phyloP scores from a whole-genome alignment of 37 sponge, comb jelly and placozoan genomes.

The Spongilla lacustris region DNA sequence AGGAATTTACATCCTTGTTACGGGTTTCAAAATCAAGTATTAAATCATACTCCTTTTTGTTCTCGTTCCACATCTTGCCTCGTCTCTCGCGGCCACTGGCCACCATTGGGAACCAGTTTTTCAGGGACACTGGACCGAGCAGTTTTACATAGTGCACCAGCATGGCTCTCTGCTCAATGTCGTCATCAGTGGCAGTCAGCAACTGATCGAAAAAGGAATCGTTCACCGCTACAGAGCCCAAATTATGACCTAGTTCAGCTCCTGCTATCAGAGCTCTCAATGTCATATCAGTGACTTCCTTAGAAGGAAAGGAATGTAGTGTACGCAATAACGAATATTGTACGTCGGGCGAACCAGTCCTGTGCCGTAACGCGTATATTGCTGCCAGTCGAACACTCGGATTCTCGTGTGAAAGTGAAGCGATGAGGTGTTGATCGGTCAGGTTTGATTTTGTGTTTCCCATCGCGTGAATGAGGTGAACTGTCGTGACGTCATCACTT shows the following conservation, averaged over 20 bases:
- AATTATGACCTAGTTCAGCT: background rate
- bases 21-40: slow-evolving; percentile 31
- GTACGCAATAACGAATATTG: background rate
- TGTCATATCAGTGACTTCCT: background rate
- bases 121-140: background rate
- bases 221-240: background rate
- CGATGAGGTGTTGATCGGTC: background rate
- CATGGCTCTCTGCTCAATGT: background rate
- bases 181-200: background rate
- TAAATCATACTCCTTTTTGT: slow-evolving; percentile 19
- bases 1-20: slow-evolving; percentile 32
- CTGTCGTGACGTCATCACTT: background rate
- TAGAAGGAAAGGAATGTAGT: background rate
- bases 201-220: background rate
- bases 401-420: background rate
- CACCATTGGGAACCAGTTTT: background rate
- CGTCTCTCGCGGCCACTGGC: background rate
- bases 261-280: background rate
- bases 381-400: slow-evolving; percentile 1
- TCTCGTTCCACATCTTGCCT: background rate
- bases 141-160: background rate
- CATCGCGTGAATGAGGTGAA: slow-evolving; percentile 27
- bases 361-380: background rate
- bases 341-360: background rate
- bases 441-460: slow-evolving; percentile 17